phyloP scores from a whole-genome alignment of 2,888 invertebrate genomes.

The Elaeidobius kamerunicus region DNA sequence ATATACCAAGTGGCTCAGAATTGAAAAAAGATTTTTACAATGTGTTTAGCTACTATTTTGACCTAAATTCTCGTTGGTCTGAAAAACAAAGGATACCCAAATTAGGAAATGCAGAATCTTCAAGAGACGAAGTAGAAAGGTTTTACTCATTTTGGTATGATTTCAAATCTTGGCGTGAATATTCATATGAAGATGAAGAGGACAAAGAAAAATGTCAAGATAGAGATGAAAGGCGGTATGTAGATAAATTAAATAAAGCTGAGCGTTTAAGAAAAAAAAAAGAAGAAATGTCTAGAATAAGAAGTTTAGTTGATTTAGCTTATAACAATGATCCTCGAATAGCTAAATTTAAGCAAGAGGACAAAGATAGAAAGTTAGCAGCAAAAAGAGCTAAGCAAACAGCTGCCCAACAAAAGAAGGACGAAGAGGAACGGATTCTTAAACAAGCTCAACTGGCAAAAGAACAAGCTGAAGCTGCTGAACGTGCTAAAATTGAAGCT shows the following conservation, averaged over 20 bases:
- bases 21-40: constrained; percentile 79
- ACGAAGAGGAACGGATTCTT: constrained; percentile 76
- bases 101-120: constrained; percentile 70
- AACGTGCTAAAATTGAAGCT: constrained; percentile 76
- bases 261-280: constrained; percentile 92
- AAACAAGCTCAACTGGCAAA: constrained; percentile 71
- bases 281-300: constrained; percentile 92
- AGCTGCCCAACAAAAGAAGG: constrained; percentile 76
- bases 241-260: constrained; percentile 96
- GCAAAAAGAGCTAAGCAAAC: constrained; percentile 85
- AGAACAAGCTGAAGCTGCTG: constrained; percentile 76
- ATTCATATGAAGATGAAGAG: constrained; percentile 97
- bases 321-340: constrained; percentile 94
- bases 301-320: constrained; percentile 88
- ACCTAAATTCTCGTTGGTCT: constrained; percentile 87
- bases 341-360: constrained; percentile 87
- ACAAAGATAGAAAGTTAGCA: constrained; percentile 85
- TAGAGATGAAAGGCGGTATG: constrained; percentile 94
- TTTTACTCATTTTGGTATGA: constrained; percentile 99
- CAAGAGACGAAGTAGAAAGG: constrained; percentile 80
- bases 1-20: constrained; percentile 71
- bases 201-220: constrained; percentile 97
- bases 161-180: constrained; percentile 99
- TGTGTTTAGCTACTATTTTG: constrained; percentile 65
- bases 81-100: constrained; percentile 81